Evolutionary conservation across 2,888 invertebrate species (phyloP).

Genomic region (Drosophila yooni): DNA sequence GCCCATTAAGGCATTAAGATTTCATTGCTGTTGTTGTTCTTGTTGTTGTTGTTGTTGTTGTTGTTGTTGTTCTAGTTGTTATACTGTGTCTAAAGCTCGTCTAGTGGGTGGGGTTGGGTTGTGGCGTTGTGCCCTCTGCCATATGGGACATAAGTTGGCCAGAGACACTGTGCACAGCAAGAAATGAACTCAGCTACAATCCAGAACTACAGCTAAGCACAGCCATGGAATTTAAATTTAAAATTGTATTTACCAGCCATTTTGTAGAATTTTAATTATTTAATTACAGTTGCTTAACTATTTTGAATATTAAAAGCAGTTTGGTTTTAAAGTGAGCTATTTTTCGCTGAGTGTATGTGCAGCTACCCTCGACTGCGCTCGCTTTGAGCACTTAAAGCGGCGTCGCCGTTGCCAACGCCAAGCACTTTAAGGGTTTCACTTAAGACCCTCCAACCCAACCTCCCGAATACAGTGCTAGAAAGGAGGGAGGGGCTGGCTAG

Average conservation of each 20-base stretch:
- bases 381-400: conserved; percentile 69
- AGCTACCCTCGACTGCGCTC: conserved; percentile 27
- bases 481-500: conserved; percentile 1
- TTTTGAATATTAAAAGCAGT: neutral
- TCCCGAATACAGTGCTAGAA: neutral
- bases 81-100: conserved; percentile 42
- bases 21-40: conserved; percentile 56
- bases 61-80: conserved; percentile 17
- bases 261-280: neutral
- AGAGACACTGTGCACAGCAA: conserved; percentile 30
- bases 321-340: too few species aligned
- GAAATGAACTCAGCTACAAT: conserved; percentile 11
- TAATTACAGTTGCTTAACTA: neutral
- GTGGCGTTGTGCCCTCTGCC: conserved; percentile 24
- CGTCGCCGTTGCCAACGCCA: conserved; percentile 52
- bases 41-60: conserved; percentile 16
- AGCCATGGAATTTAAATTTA: too few species aligned
- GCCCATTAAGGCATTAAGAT: conserved; percentile 79
- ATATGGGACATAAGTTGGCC: conserved; percentile 43
- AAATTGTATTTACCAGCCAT: neutral
- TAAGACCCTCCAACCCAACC: conserved; percentile 53
- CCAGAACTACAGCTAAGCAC: neutral
- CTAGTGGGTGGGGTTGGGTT: neutral
- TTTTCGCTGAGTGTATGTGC: conserved; percentile 36
- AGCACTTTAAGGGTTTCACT: conserved; percentile 77